These are phyloP conservation scores for Acronicta leporina DNA, from an alignment of 2,888 invertebrate species.

Conservation along the genomic window DNA sequence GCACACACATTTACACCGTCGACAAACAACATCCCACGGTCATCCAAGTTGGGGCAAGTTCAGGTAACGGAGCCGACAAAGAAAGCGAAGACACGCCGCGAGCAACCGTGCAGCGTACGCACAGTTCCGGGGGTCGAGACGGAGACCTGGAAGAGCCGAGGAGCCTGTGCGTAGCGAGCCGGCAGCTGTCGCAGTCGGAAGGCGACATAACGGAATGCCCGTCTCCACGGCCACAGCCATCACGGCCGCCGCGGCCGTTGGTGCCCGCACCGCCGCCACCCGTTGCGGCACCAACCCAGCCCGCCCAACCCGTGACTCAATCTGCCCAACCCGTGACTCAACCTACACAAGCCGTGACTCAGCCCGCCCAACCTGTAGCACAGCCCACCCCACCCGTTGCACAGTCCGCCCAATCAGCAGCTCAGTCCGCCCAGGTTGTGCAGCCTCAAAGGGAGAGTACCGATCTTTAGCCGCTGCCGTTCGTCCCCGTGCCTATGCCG, in stretches of 20 bases:
- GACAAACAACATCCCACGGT: slow-evolving; percentile 93
- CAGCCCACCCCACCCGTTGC: slow-evolving; percentile 29
- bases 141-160: slow-evolving; percentile 80
- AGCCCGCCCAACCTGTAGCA: slow-evolving; percentile 46
- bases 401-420: slow-evolving; percentile 23
- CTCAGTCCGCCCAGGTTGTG: slow-evolving; percentile 15
- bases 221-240: slow-evolving; percentile 71
- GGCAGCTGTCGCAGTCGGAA: slow-evolving; percentile 89
- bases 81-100: slow-evolving; percentile 69
- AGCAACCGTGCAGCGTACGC: slow-evolving; percentile 82
- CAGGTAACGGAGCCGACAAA: slow-evolving; percentile 34
- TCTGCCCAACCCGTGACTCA: slow-evolving; percentile 37
- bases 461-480: slow-evolving; percentile 72
- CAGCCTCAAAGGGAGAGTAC: slow-evolving; percentile 68
- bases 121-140: slow-evolving; percentile 83
- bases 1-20: slow-evolving; percentile 92
- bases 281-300: slow-evolving; percentile 10
- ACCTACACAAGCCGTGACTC: background rate
- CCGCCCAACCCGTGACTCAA: slow-evolving; percentile 41
- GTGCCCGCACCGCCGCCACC: slow-evolving; percentile 75
- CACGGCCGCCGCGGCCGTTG: slow-evolving; percentile 74
- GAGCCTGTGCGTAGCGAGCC: slow-evolving; percentile 75
- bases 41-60: slow-evolving; percentile 86
- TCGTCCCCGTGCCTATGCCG: slow-evolving; percentile 55
- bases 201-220: slow-evolving; percentile 90